Percentiles rank a stretch among this genome's conserved stretches.
These are phyloP conservation scores for Myioborus miniatus DNA, from an alignment of 2,797 vertebrate genomes.

Conservation along the genomic window DNA sequence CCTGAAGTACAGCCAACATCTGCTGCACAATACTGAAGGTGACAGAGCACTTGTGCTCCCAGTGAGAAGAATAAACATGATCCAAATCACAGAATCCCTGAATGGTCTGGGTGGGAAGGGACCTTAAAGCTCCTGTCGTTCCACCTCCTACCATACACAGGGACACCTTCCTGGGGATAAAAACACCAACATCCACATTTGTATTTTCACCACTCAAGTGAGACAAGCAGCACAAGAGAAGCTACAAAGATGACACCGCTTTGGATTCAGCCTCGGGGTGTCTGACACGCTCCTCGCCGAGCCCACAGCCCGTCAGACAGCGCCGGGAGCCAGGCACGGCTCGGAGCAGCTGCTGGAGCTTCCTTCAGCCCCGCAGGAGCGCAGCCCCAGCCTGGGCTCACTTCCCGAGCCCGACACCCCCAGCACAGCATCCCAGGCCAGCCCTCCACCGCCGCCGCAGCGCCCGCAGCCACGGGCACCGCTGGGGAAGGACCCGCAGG, in stretches of 20 bases:
- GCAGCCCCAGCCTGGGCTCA: neutral
- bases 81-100: neutral
- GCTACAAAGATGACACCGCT: neutral
- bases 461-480: accelerated
- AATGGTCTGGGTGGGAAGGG: neutral
- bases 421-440: neutral
- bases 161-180: neutral
- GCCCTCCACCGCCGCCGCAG: neutral
- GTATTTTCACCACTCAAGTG: neutral
- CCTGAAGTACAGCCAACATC: neutral
- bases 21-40: neutral
- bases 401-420: neutral
- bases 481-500: neutral
- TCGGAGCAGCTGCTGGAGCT: neutral
- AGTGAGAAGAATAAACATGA: neutral
- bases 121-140: neutral
- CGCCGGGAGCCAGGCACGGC: neutral
- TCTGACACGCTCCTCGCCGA: neutral
- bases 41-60: neutral
- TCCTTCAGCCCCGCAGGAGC: neutral
- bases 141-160: neutral
- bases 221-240: neutral
- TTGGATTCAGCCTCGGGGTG: too few relatives aligned
- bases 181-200: neutral
- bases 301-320: neutral